Evolutionary conservation across 2,888 invertebrate species (phyloP), one percentile per base, ranked within the genome.

Genomic region (Andrena flavipes): DNA sequence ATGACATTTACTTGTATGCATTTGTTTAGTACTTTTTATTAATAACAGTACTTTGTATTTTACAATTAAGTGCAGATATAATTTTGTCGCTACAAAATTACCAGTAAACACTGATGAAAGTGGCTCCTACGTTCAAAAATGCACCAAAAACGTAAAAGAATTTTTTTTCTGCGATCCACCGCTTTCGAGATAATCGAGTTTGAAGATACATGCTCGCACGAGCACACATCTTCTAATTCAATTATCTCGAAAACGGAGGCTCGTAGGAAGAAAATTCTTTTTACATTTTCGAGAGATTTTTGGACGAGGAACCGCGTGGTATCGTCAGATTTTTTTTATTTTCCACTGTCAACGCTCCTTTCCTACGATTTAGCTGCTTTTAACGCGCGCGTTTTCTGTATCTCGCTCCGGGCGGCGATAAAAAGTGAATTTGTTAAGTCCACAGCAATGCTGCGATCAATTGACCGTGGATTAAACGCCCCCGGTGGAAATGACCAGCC

Each of bases 401-500:
- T 26, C 23, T 2, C 51, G 26, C 26, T 56, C 2, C 56, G 56
- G 23, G 56, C 20, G 23, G 56, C 56, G 23, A 56, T 56, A 23
- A 56, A 56, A 56, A 20, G 23, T 23, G 23, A 23, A 56, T 10
- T 56, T 26, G 56, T 10, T 10, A 26, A 20, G 56, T 23, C 56
- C 23, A 56, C 56, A 23, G 10, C 23, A n/a, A 42, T 16, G 23
- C 4, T 29, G 23, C n/a, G 54, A 35, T 1, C 35, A 65, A 73
- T 67, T 67, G 56, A 20, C 16, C 29, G 30, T 23, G 68, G 73
- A 48, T 68, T 68, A 68, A 68, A 42, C 8, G 20, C 10, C 2
- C 16, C 16, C 6, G 30, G 20, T 23, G 35, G 49, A 23, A 54
- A 54, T 51, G 16, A 29, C 59, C 35, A 71, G 35, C 20, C 13